These are phyloP conservation scores for Lasioglossum baleicum DNA, from an alignment of 1,140 invertebrate genomes.

Conservation along the genomic window DNA sequence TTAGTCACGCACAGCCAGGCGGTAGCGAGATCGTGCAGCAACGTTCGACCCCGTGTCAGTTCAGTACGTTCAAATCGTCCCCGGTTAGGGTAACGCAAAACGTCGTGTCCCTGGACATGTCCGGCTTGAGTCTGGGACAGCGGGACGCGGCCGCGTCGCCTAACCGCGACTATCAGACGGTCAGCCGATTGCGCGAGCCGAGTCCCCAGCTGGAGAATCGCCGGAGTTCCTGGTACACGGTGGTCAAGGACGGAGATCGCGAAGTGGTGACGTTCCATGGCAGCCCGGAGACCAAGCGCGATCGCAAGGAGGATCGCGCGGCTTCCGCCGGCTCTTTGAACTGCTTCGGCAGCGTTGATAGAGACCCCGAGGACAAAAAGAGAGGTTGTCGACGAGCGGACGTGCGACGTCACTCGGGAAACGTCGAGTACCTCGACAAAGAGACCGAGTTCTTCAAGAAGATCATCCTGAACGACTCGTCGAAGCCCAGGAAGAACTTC, in stretches of 20 bases:
- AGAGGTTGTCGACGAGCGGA: slow-evolving; percentile 1
- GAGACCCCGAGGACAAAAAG: slow-evolving; percentile 23
- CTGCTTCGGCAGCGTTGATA: slow-evolving; percentile 58
- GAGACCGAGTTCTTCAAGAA: slow-evolving; percentile 71
- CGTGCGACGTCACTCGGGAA: slow-evolving; percentile 54
- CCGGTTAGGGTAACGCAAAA: slow-evolving; percentile 44
- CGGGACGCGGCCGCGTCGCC: slow-evolving; percentile 51
- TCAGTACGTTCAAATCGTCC: slow-evolving; percentile 71
- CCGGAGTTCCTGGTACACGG: slow-evolving; percentile 72
- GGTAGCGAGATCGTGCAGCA: slow-evolving; percentile 43
- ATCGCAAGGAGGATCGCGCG: slow-evolving; percentile 18
- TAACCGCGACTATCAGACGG: slow-evolving; percentile 16
- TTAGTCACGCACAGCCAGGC: slow-evolving; percentile 47
- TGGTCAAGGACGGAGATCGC: slow-evolving; percentile 69
- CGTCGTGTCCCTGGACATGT: slow-evolving; percentile 56
- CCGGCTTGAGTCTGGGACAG: slow-evolving; percentile 56
- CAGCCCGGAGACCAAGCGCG: slow-evolving; percentile 14
- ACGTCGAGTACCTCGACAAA: slow-evolving; percentile 65
- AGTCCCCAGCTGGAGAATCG: slow-evolving; percentile 68
- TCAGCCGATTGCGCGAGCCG: slow-evolving; percentile 24
- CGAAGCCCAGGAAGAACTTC: slow-evolving; percentile 50
- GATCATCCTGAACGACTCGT: slow-evolving; percentile 40
- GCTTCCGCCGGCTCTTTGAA: slow-evolving; percentile 55
- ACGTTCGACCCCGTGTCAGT: slow-evolving; percentile 62
- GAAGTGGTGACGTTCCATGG: slow-evolving; percentile 53